Percentiles rank a stretch among this genome's conserved stretches.
Evolutionary conservation across 2,888 invertebrate genomes (phyloP).

Genomic region (Bruchidius siliquastri): DNA sequence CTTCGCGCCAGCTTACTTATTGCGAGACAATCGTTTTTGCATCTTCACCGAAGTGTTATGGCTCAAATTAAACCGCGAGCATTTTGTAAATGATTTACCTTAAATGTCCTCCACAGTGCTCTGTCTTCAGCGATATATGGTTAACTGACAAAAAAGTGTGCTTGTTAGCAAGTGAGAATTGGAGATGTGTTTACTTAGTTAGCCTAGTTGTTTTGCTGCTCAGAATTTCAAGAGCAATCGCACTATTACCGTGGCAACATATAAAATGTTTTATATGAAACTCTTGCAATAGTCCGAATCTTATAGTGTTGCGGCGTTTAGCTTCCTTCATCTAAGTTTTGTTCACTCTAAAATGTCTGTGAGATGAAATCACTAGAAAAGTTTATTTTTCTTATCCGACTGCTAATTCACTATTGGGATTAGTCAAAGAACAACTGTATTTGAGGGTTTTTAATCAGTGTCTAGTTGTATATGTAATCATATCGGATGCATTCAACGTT

Average conservation of each 20-base stretch:
- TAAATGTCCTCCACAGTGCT: background rate
- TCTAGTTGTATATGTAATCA: no score
- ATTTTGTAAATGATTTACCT: background rate
- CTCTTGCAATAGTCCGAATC: no score
- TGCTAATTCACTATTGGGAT: no score
- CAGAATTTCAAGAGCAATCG: background rate
- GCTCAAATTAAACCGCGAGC: background rate
- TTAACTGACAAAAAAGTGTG: background rate
- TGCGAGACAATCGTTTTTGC: background rate
- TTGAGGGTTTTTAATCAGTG: no score
- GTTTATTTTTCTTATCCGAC: no score
- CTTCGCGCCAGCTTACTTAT: background rate
- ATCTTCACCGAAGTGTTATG: background rate
- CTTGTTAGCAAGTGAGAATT: background rate
- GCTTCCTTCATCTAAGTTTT: no score
- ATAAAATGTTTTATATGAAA: background rate
- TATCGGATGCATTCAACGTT: no score
- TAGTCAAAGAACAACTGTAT: no score
- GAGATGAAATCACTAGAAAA: no score
- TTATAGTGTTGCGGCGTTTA: no score
- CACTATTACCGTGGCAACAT: background rate
- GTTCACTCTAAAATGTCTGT: no score
- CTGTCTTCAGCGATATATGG: background rate
- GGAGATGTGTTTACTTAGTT: background rate
- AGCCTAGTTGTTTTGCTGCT: background rate